A percentile compares a stretch with the other conserved stretches of the same genome.
phyloP scores from a whole-genome alignment of 1,140 invertebrate species.

The Paraescarpia echinospica region DNA sequence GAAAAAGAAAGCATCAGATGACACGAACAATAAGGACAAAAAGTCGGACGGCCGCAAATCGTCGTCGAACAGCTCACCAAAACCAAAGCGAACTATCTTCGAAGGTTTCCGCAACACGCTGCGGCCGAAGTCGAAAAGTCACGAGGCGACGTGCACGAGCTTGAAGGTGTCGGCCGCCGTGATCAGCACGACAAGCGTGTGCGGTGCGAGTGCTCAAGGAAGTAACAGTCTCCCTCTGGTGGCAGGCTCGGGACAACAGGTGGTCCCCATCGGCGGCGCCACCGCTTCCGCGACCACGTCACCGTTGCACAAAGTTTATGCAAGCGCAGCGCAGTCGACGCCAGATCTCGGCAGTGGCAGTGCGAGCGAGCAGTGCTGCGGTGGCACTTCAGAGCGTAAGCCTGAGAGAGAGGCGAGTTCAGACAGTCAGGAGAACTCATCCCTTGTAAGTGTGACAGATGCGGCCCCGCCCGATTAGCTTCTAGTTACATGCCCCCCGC shows the following conservation, averaged over 20 bases:
- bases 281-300: neutral
- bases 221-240: neutral
- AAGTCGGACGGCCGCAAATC: constrained; percentile 13
- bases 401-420: neutral
- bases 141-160: neutral
- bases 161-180: neutral
- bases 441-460: neutral
- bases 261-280: neutral
- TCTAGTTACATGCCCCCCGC: neutral
- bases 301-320: neutral
- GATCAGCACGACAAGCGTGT: neutral
- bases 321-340: neutral
- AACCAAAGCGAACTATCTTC: constrained; percentile 59
- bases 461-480: neutral
- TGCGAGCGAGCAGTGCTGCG: neutral
- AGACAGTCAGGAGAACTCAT: neutral
- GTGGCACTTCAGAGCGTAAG: neutral
- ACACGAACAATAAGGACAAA: constrained; percentile 27
- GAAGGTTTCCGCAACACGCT: constrained; percentile 67
- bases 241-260: neutral
- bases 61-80: constrained; percentile 40
- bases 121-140: constrained; percentile 40
- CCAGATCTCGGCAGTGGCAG: neutral
- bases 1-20: constrained; percentile 14
- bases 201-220: neutral